Percentiles rank a stretch among this genome's conserved stretches.
phyloP scores from a whole-genome alignment of 1,140 invertebrate genomes.

The Dinoponera quadriceps region DNA sequence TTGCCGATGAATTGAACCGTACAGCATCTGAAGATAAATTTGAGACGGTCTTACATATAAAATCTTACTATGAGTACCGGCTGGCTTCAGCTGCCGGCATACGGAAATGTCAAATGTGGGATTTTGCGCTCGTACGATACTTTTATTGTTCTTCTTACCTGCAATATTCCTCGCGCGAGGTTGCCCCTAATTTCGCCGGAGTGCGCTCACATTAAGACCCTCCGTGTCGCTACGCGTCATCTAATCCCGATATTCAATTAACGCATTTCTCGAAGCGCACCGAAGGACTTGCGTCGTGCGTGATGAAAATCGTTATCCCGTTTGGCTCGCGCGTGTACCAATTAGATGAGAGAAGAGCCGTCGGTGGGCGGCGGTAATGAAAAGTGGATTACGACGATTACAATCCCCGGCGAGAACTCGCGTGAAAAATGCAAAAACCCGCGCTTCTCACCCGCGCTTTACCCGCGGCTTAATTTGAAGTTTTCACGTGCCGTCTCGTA shows the following conservation, averaged over 20 bases:
- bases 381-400: conserved; percentile 60
- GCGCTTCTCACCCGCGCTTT: conserved; percentile 42
- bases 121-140: too few relatives aligned
- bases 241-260: background rate
- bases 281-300: conserved; percentile 31
- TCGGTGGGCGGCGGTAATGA: conserved; percentile 47
- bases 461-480: conserved; percentile 55
- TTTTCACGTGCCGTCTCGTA: conserved; percentile 58
- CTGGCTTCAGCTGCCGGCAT: too few relatives aligned
- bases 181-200: too few relatives aligned
- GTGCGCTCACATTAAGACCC: too few relatives aligned
- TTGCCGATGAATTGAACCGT: too few relatives aligned
- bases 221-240: too few relatives aligned
- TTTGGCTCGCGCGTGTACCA: conserved; percentile 34
- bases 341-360: conserved; percentile 51
- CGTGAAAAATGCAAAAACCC: conserved; percentile 60
- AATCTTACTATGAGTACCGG: too few relatives aligned
- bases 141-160: too few relatives aligned
- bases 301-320: conserved; percentile 34
- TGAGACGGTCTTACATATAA: too few relatives aligned
- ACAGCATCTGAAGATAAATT: too few relatives aligned
- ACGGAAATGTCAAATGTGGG: too few relatives aligned
- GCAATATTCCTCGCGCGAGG: too few relatives aligned
- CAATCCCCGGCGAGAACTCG: conserved; percentile 41
- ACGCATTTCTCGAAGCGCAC: conserved; percentile 17